Base-by-base conservation (phyloP, 2,888 invertebrate species). In the Rapana venosa region DNA sequence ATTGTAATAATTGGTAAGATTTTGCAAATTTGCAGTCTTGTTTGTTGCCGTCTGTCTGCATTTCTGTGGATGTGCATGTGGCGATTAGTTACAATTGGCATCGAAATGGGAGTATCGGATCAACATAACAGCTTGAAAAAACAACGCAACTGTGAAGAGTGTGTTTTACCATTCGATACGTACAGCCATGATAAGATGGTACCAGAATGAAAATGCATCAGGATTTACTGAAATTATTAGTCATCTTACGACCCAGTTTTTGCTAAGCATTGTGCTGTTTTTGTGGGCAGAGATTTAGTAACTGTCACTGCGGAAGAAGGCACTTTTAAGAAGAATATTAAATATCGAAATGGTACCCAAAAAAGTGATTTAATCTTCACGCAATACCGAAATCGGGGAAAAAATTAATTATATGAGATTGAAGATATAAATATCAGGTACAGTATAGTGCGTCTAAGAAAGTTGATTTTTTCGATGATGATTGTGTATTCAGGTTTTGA, bases 1-100 rank as follows among this genome's bases (percentile, higher is more conserved):
- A 70, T 89, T 74, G 85, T 47, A 66, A 85, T 84, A 85, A 89
- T 84, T 47, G 89, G 89, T 89, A 89, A 89, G 89, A 36, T 89
- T 85, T 74, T 89, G 89, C 89, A 85, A 66, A 70, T 70, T 47
- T 47, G 36, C 56, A 56, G 26, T 32, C 32, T n/a, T 61, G 74
- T 74, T 35, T 36, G 30, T 35, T 74, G 35, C 26, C n/a, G 35
- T 85, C 13, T 89, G 74, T 85, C 17, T n/a, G 32, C 20, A 47
- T 89, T 84, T 47, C 6, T 89, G 66, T 84, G 77, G 32, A 89
- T 84, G 84, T 89, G 89, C 89, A 89, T 85, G 56, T 20, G 66
- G 47, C 22, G 36, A 35, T 85, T 30, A 84, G 36, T 13, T 56
- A 26, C 35, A 26, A 85, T 85, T 58, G 35, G 85, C 74, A 47